Evolutionary conservation across 1,140 invertebrate genomes (phyloP).

Genomic region (Hycleus phaleratus): DNA sequence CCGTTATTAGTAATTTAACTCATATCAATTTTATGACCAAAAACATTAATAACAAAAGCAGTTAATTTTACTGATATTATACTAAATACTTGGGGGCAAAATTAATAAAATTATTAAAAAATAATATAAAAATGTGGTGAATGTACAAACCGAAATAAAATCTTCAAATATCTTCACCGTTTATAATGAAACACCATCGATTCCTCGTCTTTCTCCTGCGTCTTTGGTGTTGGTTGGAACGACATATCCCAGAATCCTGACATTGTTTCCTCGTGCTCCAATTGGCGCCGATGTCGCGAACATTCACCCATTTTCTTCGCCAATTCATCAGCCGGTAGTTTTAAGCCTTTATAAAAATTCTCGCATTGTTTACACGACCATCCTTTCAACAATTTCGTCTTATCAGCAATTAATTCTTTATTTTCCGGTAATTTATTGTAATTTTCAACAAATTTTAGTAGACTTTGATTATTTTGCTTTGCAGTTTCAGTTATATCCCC

Average conservation of each 20-base stretch:
- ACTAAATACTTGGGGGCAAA: no score
- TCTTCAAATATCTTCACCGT: neutral
- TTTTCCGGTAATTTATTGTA: slow-evolving; percentile 1
- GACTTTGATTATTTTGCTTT: neutral
- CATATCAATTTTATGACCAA: no score
- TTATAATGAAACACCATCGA: slow-evolving; percentile 7
- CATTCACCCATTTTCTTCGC: slow-evolving; percentile 40
- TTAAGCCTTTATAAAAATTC: slow-evolving; percentile 39
- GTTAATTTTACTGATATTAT: no score
- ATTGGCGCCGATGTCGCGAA: slow-evolving; percentile 43
- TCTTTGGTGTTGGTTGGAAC: slow-evolving; percentile 26
- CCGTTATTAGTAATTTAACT: no score
- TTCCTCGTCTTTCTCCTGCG: neutral
- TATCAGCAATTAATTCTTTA: neutral
- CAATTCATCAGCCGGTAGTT: slow-evolving; percentile 36
- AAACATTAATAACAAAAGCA: no score
- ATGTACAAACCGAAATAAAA: no score
- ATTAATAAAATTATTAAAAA: no score
- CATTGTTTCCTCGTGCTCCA: slow-evolving; percentile 35
- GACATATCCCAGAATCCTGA: slow-evolving; percentile 39
- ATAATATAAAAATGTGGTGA: no score
- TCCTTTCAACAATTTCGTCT: slow-evolving; percentile 18
- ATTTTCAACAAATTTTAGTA: neutral
- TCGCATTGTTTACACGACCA: slow-evolving; percentile 23
- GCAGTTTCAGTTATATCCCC: slow-evolving; percentile 4